Evolutionary conservation across 2,797 vertebrate genomes (phyloP), one percentile per base, ranked within the genome.

Genomic region (Eidolon dupreanum): DNA sequence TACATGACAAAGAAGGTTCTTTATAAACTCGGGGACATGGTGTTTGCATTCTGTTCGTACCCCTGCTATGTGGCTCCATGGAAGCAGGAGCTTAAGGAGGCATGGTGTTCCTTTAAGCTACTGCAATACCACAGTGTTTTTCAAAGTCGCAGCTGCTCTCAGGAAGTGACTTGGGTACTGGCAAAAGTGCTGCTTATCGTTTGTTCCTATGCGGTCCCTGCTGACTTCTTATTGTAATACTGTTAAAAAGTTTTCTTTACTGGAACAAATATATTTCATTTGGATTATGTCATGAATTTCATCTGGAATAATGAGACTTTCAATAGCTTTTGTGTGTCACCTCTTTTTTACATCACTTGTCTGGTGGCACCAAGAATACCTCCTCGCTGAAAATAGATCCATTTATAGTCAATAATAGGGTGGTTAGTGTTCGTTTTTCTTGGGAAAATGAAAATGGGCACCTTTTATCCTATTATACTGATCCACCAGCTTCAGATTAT

Each of bases 381-480:
- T 96, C 91, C 79, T 95, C 33, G 20, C 88, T 82, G 96, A 93
- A 97, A 97, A 97, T 95, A 86, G 96, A 97, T 97, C 97, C 97
- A 97, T 95, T 97, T 95, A 81, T 95, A 95, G 83, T 95, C 95
- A 97, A 88, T 97, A 96, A 95, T 78, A 97, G 91, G 71, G 95
- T 74, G 57, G 71, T 92, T 97, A 87, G 95, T 96, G 96, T 97
- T 96, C 79, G 0, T 81, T 96, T 97, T 97, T 88, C 95, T 96
- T 97, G 90, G 92, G 83, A 96, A 97, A 97, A 97, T 31, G 79
- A 94, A 97, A 97, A 97, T 95, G 78, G 46, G 75, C 8, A 22
- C 82, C 95, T 97, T 97, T 97, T 97, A 97, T 97, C 95, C 96
- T 95, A 95, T 98, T 97, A 97, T 96, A 93, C 96, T 95, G 90